A percentile compares a stretch with the other conserved stretches of the same genome.
These are phyloP conservation scores for Epinephelus cyanopodus DNA, from an alignment of 2,113 vertebrate genomes.

Conservation along the genomic window DNA sequence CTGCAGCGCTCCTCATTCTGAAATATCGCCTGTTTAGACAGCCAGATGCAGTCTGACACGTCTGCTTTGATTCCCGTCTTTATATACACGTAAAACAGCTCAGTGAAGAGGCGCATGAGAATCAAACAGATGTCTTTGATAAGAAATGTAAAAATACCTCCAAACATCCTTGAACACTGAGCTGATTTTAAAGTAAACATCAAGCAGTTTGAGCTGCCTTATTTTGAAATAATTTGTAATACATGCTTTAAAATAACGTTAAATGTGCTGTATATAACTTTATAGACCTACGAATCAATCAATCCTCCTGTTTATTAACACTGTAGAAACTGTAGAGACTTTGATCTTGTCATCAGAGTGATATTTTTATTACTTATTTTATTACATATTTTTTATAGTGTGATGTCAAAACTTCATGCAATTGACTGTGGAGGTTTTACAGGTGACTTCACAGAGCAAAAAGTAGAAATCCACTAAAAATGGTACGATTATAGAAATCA, in stretches of 20 bases:
- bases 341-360: neutral
- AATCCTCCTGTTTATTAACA: no score
- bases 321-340: neutral
- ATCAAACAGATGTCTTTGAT: neutral
- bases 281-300: no score
- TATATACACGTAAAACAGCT: neutral
- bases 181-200: no score
- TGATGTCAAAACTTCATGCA: no score
- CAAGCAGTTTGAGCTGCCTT: no score
- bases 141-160: conserved; percentile 1
- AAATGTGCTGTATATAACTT: no score
- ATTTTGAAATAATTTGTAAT: no score
- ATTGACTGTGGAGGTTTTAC: neutral
- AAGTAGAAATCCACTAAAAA: conserved; percentile 16
- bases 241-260: no score
- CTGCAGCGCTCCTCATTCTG: conserved; percentile 15
- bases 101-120: conserved; percentile 10
- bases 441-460: neutral
- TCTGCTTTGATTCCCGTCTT: neutral
- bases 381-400: neutral
- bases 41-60: neutral
- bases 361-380: no score
- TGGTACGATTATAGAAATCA: neutral
- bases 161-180: neutral
- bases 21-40: neutral